Evolutionary conservation across 2,888 invertebrate genomes (phyloP).

Genomic region (Xanthia togata): DNA sequence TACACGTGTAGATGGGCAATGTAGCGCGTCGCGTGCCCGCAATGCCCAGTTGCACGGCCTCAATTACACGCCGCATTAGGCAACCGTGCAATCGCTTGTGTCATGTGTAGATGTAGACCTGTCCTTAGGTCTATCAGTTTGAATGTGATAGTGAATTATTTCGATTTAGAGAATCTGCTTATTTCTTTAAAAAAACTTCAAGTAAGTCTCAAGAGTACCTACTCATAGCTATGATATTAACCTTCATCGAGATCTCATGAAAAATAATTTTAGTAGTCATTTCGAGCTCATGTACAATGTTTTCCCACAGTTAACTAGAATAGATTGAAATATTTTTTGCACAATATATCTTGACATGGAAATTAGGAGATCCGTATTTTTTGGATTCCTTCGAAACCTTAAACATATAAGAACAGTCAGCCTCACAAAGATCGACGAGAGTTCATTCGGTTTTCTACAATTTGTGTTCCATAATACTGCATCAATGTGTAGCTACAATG

Average conservation of each 20-base stretch:
- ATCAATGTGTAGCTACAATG: neutral
- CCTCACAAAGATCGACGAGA: neutral
- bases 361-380: neutral
- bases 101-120: neutral
- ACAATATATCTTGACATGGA: neutral
- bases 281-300: too few relatives aligned
- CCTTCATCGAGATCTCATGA: too few relatives aligned
- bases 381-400: neutral
- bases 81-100: neutral
- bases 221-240: too few relatives aligned
- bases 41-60: conserved; percentile 36
- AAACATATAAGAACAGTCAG: neutral
- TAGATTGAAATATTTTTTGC: neutral
- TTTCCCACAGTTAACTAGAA: too few relatives aligned
- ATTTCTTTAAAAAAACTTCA: neutral
- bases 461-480: neutral
- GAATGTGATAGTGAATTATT: neutral
- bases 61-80: conserved; percentile 66
- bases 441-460: neutral
- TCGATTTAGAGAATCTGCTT: neutral
- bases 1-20: conserved; percentile 3
- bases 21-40: neutral
- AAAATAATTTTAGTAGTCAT: too few relatives aligned
- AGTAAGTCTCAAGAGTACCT: neutral
- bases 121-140: neutral